These are phyloP conservation scores for Incurvaria masculella DNA, from an alignment of 2,888 invertebrate genomes.

Conservation along the genomic window DNA sequence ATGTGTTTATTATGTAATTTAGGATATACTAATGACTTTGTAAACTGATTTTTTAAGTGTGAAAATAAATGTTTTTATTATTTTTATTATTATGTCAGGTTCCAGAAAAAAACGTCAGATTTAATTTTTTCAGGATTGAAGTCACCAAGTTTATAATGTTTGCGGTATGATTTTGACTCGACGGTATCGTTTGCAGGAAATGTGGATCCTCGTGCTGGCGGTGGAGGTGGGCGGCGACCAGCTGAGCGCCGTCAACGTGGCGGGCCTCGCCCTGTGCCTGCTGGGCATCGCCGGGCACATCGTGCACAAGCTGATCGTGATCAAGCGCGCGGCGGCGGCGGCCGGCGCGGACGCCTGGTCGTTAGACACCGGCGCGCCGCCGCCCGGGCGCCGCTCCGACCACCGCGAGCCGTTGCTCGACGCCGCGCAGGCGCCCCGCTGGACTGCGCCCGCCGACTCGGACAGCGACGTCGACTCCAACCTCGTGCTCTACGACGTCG, in stretches of 20 bases:
- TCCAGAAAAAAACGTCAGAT: too few species aligned
- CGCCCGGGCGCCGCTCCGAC: conserved; percentile 21
- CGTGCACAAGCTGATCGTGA: conserved; percentile 59
- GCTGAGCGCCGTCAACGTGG: conserved; percentile 75
- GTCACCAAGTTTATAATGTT: too few species aligned
- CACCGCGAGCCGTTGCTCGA: conserved; percentile 32
- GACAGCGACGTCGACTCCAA: conserved; percentile 43
- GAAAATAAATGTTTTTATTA: too few species aligned
- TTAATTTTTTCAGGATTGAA: too few species aligned
- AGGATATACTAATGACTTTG: too few species aligned
- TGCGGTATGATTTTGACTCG: too few species aligned
- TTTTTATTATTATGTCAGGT: too few species aligned
- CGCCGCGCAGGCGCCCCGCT: conserved; percentile 23
- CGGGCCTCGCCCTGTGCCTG: conserved; percentile 85
- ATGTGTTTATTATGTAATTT: too few species aligned
- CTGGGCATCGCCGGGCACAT: conserved; percentile 86
- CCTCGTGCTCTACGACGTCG: conserved; percentile 53
- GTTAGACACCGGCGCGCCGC: conserved; percentile 15
- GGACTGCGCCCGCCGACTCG: conserved; percentile 19
- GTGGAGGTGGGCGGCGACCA: conserved; percentile 84
- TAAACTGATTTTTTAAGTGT: too few species aligned
- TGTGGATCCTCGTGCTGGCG: conserved; percentile 86
- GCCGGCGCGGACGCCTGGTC: conserved; percentile 14
- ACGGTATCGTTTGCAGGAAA: conserved; percentile 87
- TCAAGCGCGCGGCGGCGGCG: conserved; percentile 30